phyloP scores from a whole-genome alignment of 2,797 vertebrate species.

The Ptychadena robeensis region DNA sequence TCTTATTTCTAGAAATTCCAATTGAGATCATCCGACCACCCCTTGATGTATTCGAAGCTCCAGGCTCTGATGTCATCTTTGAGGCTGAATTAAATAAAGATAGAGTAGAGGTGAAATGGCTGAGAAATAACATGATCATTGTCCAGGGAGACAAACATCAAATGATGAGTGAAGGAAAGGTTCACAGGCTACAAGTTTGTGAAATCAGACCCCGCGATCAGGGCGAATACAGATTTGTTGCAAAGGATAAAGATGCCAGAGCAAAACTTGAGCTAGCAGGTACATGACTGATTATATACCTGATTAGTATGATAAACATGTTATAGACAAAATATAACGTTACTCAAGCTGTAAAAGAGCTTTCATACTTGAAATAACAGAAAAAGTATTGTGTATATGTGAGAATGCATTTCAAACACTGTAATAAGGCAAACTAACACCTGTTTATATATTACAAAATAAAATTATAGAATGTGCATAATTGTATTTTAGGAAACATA shows the following conservation, averaged over 20 bases:
- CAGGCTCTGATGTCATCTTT: constrained; percentile 89
- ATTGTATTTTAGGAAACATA: no score
- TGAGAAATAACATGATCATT: constrained; percentile 96
- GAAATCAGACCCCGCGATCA: constrained; percentile 94
- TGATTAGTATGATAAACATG: no score
- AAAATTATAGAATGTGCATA: no score
- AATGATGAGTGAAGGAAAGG: constrained; percentile 97
- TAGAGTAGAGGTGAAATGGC: constrained; percentile 92
- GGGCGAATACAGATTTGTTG: constrained; percentile 94
- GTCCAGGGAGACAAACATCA: constrained; percentile 97
- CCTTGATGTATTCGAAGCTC: constrained; percentile 86
- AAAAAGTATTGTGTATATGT: background rate
- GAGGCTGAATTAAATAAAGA: constrained; percentile 96
- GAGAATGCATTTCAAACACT: background rate
- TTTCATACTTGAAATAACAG: no score
- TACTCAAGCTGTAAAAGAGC: no score
- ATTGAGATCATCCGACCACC: constrained; percentile 95
- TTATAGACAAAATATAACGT: no score
- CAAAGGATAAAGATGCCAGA: constrained; percentile 95
- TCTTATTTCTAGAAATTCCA: constrained; percentile 82
- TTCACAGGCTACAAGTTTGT: constrained; percentile 93
- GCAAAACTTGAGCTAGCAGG: constrained; percentile 96
- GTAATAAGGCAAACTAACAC: no score
- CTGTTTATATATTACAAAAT: no score
- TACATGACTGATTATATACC: constrained; percentile 67